phyloP scores from a whole-genome alignment of 2,797 vertebrate species.

The Carapus acus region DNA sequence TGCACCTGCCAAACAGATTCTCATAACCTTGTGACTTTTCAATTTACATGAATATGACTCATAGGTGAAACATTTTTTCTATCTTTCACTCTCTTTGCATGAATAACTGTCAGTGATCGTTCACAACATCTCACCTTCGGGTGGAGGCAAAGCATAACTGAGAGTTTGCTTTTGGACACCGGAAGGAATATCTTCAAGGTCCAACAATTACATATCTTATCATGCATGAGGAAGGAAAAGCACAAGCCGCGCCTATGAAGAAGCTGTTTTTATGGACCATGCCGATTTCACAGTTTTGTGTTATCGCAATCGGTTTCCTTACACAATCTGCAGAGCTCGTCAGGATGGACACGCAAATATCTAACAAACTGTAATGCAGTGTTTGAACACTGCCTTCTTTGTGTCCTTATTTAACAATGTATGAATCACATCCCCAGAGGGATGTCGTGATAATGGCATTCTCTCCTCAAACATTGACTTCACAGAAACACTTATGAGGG shows the following conservation, averaged over 20 bases:
- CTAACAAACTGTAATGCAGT: constrained; percentile 12
- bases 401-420: constrained; percentile 23
- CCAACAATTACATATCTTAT: background rate
- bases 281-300: background rate
- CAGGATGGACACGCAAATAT: background rate
- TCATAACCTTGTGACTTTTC: no score
- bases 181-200: no score
- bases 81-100: no score
- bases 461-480: constrained; percentile 18
- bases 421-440: constrained; percentile 32
- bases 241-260: background rate
- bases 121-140: no score
- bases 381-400: constrained; percentile 21
- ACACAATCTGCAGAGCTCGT: background rate
- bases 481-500: constrained; percentile 16
- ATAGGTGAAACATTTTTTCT: no score
- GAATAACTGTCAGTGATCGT: no score
- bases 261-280: background rate
- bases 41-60: no score
- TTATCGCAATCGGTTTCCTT: constrained; percentile 8
- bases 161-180: background rate
- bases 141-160: background rate
- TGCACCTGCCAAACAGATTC: no score
- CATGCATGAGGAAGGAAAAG: background rate
- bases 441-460: constrained; percentile 27